These are phyloP conservation scores for Chitala chitala DNA, from an alignment of 2,113 vertebrate species.

Conservation along the genomic window DNA sequence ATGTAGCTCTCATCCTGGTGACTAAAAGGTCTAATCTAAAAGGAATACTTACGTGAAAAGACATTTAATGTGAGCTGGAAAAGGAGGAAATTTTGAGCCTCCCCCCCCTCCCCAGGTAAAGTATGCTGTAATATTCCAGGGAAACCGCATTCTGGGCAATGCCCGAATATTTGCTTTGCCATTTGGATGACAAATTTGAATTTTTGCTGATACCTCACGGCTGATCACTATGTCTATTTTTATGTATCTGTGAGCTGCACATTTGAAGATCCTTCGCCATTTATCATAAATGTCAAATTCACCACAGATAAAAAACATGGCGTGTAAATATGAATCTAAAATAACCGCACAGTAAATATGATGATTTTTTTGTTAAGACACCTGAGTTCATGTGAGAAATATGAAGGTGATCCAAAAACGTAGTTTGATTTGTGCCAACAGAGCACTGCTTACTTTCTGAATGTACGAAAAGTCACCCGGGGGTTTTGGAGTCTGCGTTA, in stretches of 20 bases:
- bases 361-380: not conserved
- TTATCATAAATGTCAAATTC: slow-evolving; percentile 3
- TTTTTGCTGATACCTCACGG: not conserved
- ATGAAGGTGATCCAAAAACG: not conserved
- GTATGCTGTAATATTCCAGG: not conserved
- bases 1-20: not conserved
- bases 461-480: too few relatives aligned
- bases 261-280: not conserved
- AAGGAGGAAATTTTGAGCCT: too few relatives aligned
- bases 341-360: not conserved
- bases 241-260: not conserved
- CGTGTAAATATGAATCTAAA: not conserved
- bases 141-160: not conserved
- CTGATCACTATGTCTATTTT: not conserved
- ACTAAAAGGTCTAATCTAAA: not conserved
- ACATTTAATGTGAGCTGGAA: not conserved
- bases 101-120: too few relatives aligned
- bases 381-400: not conserved
- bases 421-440: too few relatives aligned
- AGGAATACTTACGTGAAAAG: not conserved
- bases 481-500: too few relatives aligned
- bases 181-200: not conserved
- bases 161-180: not conserved
- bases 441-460: too few relatives aligned
- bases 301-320: not conserved